A percentile compares a stretch with the other conserved stretches of the same genome.
Evolutionary conservation across 2,888 invertebrate genomes (phyloP).

Genomic region (Fragum fragum): DNA sequence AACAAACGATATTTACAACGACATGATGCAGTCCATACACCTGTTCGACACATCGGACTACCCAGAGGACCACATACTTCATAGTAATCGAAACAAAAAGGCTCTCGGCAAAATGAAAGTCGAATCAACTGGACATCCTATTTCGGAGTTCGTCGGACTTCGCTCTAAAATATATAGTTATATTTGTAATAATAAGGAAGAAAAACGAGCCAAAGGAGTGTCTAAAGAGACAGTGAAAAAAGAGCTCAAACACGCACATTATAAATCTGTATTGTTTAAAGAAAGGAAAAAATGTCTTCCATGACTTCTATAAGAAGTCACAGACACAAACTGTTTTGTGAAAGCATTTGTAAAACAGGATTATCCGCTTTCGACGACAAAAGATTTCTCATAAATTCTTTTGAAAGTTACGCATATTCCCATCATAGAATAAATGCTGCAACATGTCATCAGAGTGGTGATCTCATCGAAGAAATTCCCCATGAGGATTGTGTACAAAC

Average conservation of each 20-base stretch:
- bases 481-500: too few species aligned
- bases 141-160: conserved; percentile 77
- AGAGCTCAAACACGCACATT: conserved; percentile 51
- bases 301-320: conserved; percentile 54
- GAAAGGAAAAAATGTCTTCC: conserved; percentile 43
- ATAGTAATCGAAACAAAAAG: conserved; percentile 83
- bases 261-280: conserved; percentile 50
- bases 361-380: conserved; percentile 64
- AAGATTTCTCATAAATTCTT: conserved; percentile 49
- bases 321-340: conserved; percentile 52
- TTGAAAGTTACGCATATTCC: conserved; percentile 55
- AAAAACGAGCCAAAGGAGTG: conserved; percentile 61
- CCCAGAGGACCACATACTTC: conserved; percentile 72
- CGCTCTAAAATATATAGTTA: conserved; percentile 62
- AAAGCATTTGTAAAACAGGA: conserved; percentile 51
- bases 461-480: not conserved
- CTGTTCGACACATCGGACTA: conserved; percentile 76
- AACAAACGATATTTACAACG: conserved; percentile 52
- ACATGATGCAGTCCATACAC: conserved; percentile 38
- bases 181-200: conserved; percentile 42
- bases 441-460: not conserved
- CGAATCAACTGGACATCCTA: conserved; percentile 74
- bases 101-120: conserved; percentile 85
- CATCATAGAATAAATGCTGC: conserved; percentile 44
- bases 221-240: conserved; percentile 59